phyloP scores from a whole-genome alignment of 2,797 vertebrate species.

The Tauraco hartlaubi region DNA sequence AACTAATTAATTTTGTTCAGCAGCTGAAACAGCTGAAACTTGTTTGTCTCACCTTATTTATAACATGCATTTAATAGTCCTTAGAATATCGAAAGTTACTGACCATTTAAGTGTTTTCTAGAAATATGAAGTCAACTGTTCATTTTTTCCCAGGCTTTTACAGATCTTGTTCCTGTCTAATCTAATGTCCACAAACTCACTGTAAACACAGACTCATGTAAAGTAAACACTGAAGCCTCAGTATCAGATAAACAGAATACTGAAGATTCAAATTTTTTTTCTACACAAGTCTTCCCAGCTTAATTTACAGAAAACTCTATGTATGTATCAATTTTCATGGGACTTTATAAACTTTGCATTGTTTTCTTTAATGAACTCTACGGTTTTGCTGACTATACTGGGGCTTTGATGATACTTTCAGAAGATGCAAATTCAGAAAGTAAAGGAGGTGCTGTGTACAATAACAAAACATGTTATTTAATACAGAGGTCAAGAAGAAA shows the following conservation, averaged over 20 bases:
- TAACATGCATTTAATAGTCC: neutral
- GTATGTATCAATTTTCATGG: neutral
- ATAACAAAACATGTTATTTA: neutral
- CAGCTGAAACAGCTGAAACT: neutral
- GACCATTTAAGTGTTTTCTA: neutral
- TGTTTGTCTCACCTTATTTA: neutral
- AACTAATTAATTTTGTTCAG: neutral
- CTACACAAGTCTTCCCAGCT: neutral
- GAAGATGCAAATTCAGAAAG: neutral
- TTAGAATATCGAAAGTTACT: neutral
- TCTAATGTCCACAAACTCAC: slow-evolving; percentile 24
- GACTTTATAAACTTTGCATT: neutral
- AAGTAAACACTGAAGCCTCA: slow-evolving; percentile 44
- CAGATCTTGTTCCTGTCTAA: slow-evolving; percentile 29
- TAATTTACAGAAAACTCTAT: slow-evolving; percentile 11
- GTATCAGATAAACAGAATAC: neutral
- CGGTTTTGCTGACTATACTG: neutral
- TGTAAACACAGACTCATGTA: slow-evolving; percentile 51
- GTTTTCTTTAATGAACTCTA: neutral
- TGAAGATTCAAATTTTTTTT: neutral
- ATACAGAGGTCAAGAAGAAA: neutral
- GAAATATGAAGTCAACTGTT: neutral
- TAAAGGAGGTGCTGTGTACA: neutral
- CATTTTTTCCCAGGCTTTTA: slow-evolving; percentile 58
- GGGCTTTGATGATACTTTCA: neutral